A percentile compares a stretch with the other conserved stretches of the same genome.
Conservation (phyloP, 2,888 invertebrate genomes). For the Ectobius pallidus region DNA sequence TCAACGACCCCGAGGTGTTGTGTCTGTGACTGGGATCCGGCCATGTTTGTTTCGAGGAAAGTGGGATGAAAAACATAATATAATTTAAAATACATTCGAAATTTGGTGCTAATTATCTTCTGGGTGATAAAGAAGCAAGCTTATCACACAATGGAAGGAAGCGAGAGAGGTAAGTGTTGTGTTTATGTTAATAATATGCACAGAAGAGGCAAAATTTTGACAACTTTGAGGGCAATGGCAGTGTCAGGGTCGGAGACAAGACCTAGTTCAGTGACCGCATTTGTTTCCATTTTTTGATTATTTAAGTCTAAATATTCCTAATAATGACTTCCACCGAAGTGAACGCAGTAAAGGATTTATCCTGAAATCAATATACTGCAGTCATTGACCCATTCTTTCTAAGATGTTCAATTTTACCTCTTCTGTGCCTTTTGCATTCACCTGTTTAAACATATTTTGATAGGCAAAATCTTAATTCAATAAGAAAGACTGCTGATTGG, state of each 20-base stretch:
- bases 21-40: slow-evolving; percentile 53
- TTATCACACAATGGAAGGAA: slow-evolving; percentile 51
- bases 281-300: slow-evolving; percentile 46
- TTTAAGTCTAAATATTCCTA: neutral
- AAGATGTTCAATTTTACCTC: no score
- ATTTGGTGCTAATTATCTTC: neutral
- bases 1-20: slow-evolving; percentile 53
- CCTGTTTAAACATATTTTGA: no score
- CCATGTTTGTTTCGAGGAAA: slow-evolving; percentile 52
- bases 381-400: no score
- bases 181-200: slow-evolving; percentile 43
- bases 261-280: slow-evolving; percentile 67
- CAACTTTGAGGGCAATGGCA: slow-evolving; percentile 61
- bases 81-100: slow-evolving; percentile 42
- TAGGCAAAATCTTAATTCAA: no score
- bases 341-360: no score
- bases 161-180: slow-evolving; percentile 53
- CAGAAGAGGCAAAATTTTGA: slow-evolving; percentile 10
- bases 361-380: no score
- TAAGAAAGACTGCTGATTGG: no score
- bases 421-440: no score
- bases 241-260: slow-evolving; percentile 65
- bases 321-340: no score
- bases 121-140: neutral
- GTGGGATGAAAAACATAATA: slow-evolving; percentile 48